Evolutionary conservation across 2,888 invertebrate species (phyloP), one percentile per base, ranked within the genome.

Genomic region (Chloroclysta siterata): DNA sequence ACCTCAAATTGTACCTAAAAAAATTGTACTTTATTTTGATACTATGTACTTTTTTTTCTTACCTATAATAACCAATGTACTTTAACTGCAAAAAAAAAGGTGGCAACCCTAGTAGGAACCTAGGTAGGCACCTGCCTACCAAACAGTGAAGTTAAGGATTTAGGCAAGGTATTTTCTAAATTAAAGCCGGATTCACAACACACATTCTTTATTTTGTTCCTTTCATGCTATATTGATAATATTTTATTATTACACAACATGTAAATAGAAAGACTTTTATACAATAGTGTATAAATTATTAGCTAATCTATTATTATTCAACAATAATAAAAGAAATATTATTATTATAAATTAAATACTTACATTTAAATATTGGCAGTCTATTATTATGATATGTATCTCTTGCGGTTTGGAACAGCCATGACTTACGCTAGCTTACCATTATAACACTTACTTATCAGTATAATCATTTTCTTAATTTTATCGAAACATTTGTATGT

Each of bases 251-350:
- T 89, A 91, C 90, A 92, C 92, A 93, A 93, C 92, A 92, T 92
- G 93, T 92, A 92, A 88, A 92, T 93, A 92, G 93, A 92, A 92
- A 92, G 93, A 90, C 84, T 89, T 91, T 92, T 89, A 91, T 92
- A 92, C 91, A 92, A 93, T 92, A 92, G 91, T 93, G 90, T 92
- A 93, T 92, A 91, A 61, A 86, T 87, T 86, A 86, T 80, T 84
- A 77, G 79, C 88, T 91, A 89, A 86, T 79, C 89, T 89, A 88
- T 88, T 69, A 84, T 82, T 87, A 86, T 82, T 89, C 91, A 92
- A 92, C 91, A 93, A 87, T 56, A 56, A 86, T 92, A 92, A 91
- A 92, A 89, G 83, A 90, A 88, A 88, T 90, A 89, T 48, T 47
- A 62, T 58, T 11, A 46, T 46, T 58, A 62, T 50, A 53, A 59